Evolutionary conservation across 2,888 invertebrate species (phyloP), one percentile per base, ranked within the genome.

Genomic region (Coenonympha arcania): DNA sequence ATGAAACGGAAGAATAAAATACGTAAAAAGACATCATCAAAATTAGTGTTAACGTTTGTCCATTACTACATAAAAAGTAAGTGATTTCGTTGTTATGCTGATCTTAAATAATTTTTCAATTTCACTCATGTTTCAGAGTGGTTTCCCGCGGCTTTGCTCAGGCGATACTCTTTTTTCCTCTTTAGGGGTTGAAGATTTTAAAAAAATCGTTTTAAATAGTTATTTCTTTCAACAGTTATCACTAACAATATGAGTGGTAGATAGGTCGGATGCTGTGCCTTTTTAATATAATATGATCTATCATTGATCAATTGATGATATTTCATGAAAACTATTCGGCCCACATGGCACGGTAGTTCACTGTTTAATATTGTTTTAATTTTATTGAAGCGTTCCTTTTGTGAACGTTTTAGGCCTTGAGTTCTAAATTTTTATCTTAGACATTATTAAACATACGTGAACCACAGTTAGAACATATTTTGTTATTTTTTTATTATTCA

Each of bases 301-400:
- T 6, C 26, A 49, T 55, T 42, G 46, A 45, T 24, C 31, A 48
- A 19, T 49, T 33, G 34, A 43, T 42, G 39, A 47, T 55, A 34
- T 44, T 31, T 55, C 52, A 55, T 52, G 52, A 30, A 50, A 52
- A 50, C 43, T 42, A 49, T 56, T 54, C 39, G 16, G 31, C 31
- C 48, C 54, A 56, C 54, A 51, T 56, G 54, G 74, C 69, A 70
- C 69, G 63, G 66, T 68, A 69, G 72, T 76, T 68, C 63, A 71
- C 62, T 68, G 72, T 72, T 74, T 79, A 79, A 81, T 78, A 76
- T 73, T 64, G 63, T 63, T 79, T 78, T 77, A 80, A 81, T 80
- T 43, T 43, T 43, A 43, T 44, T 79, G 80, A 78, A 77, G 79
- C 73, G 64, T 65, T 77, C 74, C 22, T 41, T 43, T 20, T 31